These are phyloP conservation scores for Dinocampus coccinellae DNA, from an alignment of 2,888 invertebrate genomes.

Conservation along the genomic window DNA sequence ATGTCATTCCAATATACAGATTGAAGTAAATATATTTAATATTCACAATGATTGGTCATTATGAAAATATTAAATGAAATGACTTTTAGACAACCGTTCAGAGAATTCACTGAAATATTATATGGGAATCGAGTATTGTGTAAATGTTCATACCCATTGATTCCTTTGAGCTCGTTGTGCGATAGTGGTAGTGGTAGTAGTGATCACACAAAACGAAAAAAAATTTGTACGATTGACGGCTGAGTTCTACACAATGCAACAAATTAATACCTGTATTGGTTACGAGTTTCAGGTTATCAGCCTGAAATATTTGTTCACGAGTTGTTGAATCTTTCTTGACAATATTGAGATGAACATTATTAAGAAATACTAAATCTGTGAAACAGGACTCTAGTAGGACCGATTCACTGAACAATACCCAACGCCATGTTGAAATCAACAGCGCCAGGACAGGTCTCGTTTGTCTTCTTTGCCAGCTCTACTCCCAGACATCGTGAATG, in stretches of 20 bases:
- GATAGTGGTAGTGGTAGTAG: neutral
- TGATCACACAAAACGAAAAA: neutral
- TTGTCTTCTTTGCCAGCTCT: conserved; percentile 3
- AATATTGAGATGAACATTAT: neutral
- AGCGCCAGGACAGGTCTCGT: conserved; percentile 18
- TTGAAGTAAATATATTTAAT: no score
- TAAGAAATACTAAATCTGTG: neutral
- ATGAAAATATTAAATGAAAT: neutral
- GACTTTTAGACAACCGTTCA: neutral
- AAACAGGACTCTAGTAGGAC: neutral
- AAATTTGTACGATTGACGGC: neutral
- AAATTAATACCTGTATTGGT: neutral
- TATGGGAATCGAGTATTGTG: neutral
- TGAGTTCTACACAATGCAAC: neutral
- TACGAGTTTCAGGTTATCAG: neutral
- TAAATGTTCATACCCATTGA: neutral
- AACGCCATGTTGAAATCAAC: conserved; percentile 34
- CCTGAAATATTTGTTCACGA: neutral
- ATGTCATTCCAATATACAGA: no score
- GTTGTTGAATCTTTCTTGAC: neutral
- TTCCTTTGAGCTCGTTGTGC: neutral
- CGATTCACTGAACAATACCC: conserved; percentile 9
- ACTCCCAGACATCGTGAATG: neutral
- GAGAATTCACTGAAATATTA: neutral
- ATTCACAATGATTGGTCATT: no score